phyloP scores from a whole-genome alignment of 2,888 invertebrate species.

The Parelbella ahira region DNA sequence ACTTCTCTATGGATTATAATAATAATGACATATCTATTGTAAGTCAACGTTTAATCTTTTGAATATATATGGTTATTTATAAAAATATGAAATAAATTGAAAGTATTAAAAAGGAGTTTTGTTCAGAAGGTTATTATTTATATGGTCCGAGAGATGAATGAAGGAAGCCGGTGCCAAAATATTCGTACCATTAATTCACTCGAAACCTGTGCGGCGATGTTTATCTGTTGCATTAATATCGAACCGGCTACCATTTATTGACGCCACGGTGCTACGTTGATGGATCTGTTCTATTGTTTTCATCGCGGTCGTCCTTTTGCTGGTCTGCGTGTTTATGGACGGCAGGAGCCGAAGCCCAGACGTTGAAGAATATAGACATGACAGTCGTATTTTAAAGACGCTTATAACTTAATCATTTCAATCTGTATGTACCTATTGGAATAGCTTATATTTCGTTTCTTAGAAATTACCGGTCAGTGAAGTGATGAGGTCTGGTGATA shows the following conservation, averaged over 20 bases:
- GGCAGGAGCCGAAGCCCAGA: slow-evolving; percentile 3
- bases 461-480: too few species aligned
- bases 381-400: slow-evolving; percentile 2
- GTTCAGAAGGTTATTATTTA: too few species aligned
- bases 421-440: too few species aligned
- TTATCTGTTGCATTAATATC: slow-evolving; percentile 24
- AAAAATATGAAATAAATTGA: too few species aligned
- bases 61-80: too few species aligned
- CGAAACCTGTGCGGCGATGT: slow-evolving; percentile 8
- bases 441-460: too few species aligned
- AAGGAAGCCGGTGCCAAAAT: slow-evolving; percentile 19
- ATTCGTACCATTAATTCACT: slow-evolving; percentile 18
- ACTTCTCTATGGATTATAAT: too few species aligned
- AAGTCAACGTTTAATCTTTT: too few species aligned
- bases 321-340: slow-evolving; percentile 2
- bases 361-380: slow-evolving; percentile 15
- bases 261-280: slow-evolving; percentile 19
- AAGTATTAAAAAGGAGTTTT: too few species aligned
- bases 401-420: too few species aligned
- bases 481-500: too few species aligned
- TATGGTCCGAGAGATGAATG: slow-evolving; percentile 20
- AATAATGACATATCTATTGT: too few species aligned
- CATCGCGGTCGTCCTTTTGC: slow-evolving; percentile 8
- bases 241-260: slow-evolving; percentile 16
- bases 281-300: slow-evolving; percentile 17